A percentile compares a stretch with the other conserved stretches of the same genome.
Evolutionary conservation across 1,140 invertebrate genomes (phyloP).

Genomic region (Eurosta solidaginis): DNA sequence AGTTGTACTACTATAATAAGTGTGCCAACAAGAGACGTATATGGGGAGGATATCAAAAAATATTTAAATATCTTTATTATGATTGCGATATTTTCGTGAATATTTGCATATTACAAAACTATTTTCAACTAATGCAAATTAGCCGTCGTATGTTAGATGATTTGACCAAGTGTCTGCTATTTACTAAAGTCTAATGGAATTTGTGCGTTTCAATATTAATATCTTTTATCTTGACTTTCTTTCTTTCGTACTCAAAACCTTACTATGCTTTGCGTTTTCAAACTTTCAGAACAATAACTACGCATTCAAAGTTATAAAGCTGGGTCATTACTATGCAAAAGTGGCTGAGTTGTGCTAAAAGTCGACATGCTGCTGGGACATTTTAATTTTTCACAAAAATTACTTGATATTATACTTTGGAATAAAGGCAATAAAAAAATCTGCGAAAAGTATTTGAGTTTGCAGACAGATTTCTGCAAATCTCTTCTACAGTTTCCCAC

Average conservation of each 20-base stretch:
- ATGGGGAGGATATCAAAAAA: too few species aligned
- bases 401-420: background rate
- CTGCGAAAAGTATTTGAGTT: background rate
- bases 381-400: slow-evolving; percentile 27
- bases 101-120: too few species aligned
- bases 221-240: background rate
- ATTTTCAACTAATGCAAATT: too few species aligned
- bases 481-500: slow-evolving; percentile 6
- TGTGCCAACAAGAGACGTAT: too few species aligned
- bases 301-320: background rate
- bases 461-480: slow-evolving; percentile 18
- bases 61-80: too few species aligned
- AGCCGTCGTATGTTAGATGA: too few species aligned
- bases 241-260: background rate
- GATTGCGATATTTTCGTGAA: too few species aligned
- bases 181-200: background rate
- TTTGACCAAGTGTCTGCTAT: slow-evolving; percentile 8
- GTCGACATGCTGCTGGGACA: slow-evolving; percentile 14
- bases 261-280: background rate
- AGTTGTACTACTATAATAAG: too few species aligned
- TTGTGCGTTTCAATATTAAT: slow-evolving; percentile 10
- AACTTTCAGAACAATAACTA: background rate
- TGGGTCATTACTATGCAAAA: slow-evolving; percentile 16
- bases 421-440: background rate
- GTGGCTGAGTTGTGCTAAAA: background rate